phyloP scores from a whole-genome alignment of 1,140 invertebrate species.

The Diuraphis noxia region DNA sequence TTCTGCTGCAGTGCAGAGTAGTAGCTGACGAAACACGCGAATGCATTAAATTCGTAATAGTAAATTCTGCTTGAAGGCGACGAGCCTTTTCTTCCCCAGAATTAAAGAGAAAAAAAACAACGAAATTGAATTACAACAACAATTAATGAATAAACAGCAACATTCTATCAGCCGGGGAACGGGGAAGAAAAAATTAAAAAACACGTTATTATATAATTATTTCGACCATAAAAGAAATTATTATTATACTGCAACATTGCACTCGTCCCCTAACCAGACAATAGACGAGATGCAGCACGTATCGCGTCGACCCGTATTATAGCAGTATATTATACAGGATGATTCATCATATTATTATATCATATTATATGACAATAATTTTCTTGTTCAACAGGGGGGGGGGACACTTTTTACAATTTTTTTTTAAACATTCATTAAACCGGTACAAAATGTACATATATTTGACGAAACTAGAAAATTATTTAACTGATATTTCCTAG shows the following conservation, averaged over 20 bases:
- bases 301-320: background rate
- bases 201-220: background rate
- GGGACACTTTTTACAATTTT: no score
- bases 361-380: background rate
- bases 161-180: background rate
- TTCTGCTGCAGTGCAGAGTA: background rate
- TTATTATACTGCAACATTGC: no score
- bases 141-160: background rate
- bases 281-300: background rate
- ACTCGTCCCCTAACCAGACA: no score
- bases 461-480: no score
- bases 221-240: no score
- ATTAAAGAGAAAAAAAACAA: background rate
- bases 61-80: background rate
- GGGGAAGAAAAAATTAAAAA: background rate
- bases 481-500: no score
- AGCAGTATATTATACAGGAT: background rate
- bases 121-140: background rate
- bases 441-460: no score
- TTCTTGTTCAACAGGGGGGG: background rate
- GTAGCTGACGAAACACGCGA: background rate
- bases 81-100: background rate
- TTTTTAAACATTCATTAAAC: no score
- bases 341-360: background rate
- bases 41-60: background rate